Evolutionary conservation across 2,888 invertebrate species (phyloP).

Genomic region (Melikaiella ostensackeni): DNA sequence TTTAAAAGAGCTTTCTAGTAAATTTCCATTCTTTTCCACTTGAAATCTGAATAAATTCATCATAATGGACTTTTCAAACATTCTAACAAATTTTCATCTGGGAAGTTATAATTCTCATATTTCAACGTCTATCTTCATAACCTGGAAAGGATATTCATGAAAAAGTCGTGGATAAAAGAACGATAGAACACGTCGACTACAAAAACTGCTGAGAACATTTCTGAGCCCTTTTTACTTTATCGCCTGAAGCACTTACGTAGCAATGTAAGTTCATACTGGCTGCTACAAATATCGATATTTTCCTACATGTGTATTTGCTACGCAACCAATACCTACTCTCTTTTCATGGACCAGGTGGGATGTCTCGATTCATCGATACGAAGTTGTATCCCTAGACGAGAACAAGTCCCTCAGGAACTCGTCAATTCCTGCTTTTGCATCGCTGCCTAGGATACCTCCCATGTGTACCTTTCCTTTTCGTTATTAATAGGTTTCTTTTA

Average conservation of each 20-base stretch:
- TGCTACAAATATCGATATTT: constrained; percentile 24
- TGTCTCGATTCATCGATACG: not conserved
- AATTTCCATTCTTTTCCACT: not conserved
- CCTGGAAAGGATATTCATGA: constrained; percentile 19
- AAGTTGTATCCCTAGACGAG: constrained; percentile 1
- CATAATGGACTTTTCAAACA: not conserved
- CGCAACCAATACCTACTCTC: constrained; percentile 5
- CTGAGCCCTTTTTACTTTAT: not conserved
- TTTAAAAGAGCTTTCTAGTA: not conserved
- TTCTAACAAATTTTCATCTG: constrained; percentile 10
- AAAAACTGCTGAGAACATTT: constrained; percentile 32
- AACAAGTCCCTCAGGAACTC: constrained; percentile 26
- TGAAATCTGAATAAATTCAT: constrained; percentile 13
- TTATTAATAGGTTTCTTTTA: not conserved
- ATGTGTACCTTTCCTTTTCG: not conserved
- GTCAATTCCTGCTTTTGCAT: constrained; percentile 15
- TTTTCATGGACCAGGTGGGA: not conserved
- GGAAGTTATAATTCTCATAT: constrained; percentile 32
- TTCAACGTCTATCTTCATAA: constrained; percentile 31
- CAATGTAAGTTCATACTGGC: constrained; percentile 1
- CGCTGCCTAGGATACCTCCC: not conserved
- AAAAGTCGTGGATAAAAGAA: constrained; percentile 17
- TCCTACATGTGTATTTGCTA: not conserved
- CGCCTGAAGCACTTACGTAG: constrained; percentile 14
- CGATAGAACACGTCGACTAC: constrained; percentile 12